Percentiles rank a stretch among this genome's conserved stretches.
phyloP scores from a whole-genome alignment of 2,888 invertebrate species.

The Muscina levida region DNA sequence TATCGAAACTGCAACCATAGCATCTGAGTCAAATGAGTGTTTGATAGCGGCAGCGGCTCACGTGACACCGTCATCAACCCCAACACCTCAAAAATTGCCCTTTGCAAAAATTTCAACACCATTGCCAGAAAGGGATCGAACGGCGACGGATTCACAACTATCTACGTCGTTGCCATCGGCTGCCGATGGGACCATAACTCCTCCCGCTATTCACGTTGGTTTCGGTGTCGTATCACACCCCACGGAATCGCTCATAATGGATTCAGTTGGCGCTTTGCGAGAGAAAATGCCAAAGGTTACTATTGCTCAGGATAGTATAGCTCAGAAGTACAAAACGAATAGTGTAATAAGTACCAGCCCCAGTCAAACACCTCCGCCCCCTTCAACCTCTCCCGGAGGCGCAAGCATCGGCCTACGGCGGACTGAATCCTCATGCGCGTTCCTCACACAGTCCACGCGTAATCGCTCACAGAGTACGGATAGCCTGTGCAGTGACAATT shows the following conservation, averaged over 20 bases:
- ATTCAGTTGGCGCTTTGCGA: slow-evolving; percentile 41
- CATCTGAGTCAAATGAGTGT: slow-evolving; percentile 77
- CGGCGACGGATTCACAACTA: slow-evolving; percentile 56
- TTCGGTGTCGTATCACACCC: slow-evolving; percentile 44
- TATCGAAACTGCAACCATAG: slow-evolving; percentile 77
- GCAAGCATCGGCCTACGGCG: slow-evolving; percentile 74
- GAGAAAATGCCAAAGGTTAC: slow-evolving; percentile 72
- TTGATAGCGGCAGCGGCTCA: slow-evolving; percentile 69
- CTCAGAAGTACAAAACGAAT: slow-evolving; percentile 66
- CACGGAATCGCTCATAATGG: slow-evolving; percentile 27
- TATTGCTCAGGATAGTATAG: slow-evolving; percentile 71
- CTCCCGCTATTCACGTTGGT: slow-evolving; percentile 35
- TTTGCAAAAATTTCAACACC: slow-evolving; percentile 54
- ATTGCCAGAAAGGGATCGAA: slow-evolving; percentile 59
- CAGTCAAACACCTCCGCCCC: slow-evolving; percentile 74
- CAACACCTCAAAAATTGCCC: slow-evolving; percentile 66
- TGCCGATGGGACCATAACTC: slow-evolving; percentile 4
- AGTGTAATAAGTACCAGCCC: slow-evolving; percentile 65
- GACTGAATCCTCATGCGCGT: slow-evolving; percentile 75
- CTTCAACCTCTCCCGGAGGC: slow-evolving; percentile 76
- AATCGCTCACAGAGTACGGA: slow-evolving; percentile 79
- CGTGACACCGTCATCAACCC: slow-evolving; percentile 69
- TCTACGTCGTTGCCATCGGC: slow-evolving; percentile 66
- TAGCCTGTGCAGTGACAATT: slow-evolving; percentile 79
- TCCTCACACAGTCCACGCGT: slow-evolving; percentile 76